phyloP scores from a whole-genome alignment of 1,140 invertebrate species.

The Harpegnathos saltator region DNA sequence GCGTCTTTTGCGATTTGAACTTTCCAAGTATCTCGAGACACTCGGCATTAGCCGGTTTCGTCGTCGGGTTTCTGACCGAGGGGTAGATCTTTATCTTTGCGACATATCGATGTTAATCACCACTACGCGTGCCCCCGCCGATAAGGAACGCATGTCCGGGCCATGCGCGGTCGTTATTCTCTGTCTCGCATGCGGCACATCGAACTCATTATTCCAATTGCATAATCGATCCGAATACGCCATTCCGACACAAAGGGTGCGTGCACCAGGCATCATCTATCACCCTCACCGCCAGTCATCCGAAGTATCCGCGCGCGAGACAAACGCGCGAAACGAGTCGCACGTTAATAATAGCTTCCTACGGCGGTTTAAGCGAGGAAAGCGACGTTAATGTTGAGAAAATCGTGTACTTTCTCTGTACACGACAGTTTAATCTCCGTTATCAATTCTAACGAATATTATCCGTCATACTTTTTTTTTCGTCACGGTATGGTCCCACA shows the following conservation, averaged over 20 bases:
- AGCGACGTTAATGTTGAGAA: too few relatives aligned
- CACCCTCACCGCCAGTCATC: neutral
- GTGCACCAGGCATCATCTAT: neutral
- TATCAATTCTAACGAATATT: too few relatives aligned
- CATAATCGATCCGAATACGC: conserved; percentile 44
- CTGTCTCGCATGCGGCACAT: conserved; percentile 14
- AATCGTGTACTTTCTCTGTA: too few relatives aligned
- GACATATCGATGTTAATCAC: conserved; percentile 57
- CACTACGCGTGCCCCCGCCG: conserved; percentile 25
- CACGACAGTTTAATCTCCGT: too few relatives aligned
- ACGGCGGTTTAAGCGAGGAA: neutral
- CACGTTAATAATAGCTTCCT: neutral
- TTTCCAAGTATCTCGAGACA: neutral
- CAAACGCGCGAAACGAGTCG: neutral
- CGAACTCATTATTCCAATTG: conserved; percentile 56
- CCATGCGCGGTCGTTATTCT: conserved; percentile 8
- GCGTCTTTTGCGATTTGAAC: conserved; percentile 27
- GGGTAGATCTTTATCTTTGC: conserved; percentile 34
- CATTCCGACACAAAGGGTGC: conserved; percentile 26
- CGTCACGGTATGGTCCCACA: neutral
- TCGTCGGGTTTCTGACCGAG: neutral
- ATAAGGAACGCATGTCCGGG: conserved; percentile 31
- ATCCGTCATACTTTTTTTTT: too few relatives aligned
- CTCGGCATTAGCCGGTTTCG: neutral
- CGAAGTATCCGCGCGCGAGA: neutral